A percentile compares a stretch with the other conserved stretches of the same genome.
phyloP scores from a whole-genome alignment of 2,113 vertebrate species.

The Todiramphus chloris region DNA sequence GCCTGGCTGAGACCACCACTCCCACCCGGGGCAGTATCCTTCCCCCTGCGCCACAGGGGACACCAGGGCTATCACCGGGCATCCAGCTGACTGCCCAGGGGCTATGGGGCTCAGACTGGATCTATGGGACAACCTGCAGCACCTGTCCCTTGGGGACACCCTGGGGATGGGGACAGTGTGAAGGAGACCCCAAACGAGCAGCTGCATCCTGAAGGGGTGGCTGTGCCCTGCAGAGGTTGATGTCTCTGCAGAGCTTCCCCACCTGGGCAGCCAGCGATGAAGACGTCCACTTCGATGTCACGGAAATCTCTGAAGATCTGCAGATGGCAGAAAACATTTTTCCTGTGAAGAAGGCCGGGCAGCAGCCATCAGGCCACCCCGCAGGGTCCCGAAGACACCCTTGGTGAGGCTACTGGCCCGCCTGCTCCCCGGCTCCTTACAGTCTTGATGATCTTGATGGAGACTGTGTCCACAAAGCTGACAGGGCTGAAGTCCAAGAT shows the following conservation, averaged over 20 bases:
- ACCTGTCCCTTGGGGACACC: neutral
- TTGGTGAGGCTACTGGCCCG: rapidly evolving
- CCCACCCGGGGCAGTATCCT: neutral
- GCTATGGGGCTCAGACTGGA: neutral
- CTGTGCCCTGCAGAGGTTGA: rapidly evolving
- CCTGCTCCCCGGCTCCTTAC: conserved; percentile 70
- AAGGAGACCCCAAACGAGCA: neutral
- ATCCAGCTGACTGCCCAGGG: rapidly evolving
- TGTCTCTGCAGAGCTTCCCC: neutral
- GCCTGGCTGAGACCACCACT: rapidly evolving
- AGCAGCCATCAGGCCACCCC: rapidly evolving
- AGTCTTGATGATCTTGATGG: conserved; percentile 86
- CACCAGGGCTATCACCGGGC: no score
- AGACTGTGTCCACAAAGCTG: conserved; percentile 92
- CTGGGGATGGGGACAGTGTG: neutral
- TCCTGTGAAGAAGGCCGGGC: rapidly evolving
- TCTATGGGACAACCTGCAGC: neutral
- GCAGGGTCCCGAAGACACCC: neutral
- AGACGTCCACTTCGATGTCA: conserved; percentile 84
- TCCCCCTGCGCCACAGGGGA: rapidly evolving
- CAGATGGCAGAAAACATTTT: neutral
- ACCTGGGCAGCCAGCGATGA: conserved; percentile 70
- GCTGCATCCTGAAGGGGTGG: neutral
- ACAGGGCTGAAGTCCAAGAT: conserved; percentile 88
- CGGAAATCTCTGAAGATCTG: conserved; percentile 89